Percentiles rank a stretch among this genome's conserved stretches.
phyloP scores from a whole-genome alignment of 2,113 vertebrate genomes.

The Cottus gobio region DNA sequence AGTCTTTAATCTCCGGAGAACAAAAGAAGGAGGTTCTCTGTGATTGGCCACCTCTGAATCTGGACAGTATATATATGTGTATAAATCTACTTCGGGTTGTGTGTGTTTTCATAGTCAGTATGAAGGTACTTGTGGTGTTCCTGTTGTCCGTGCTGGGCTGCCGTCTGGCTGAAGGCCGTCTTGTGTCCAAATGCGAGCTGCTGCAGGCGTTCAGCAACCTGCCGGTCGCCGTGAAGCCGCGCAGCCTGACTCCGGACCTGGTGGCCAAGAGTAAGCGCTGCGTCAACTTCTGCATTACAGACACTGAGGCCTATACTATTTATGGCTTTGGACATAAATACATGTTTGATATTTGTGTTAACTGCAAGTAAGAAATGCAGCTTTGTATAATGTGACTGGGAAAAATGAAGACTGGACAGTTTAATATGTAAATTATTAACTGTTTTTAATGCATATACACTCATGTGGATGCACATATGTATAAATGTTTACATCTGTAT shows the following conservation, averaged over 20 bases:
- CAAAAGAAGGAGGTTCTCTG: conserved; percentile 1
- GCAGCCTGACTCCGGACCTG: accelerated
- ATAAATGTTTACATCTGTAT: too few relatives aligned
- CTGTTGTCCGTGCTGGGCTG: conserved; percentile 32
- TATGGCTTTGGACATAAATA: background rate
- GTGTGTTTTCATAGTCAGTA: conserved; percentile 13
- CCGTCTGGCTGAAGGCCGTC: background rate
- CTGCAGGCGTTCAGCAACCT: accelerated
- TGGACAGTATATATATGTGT: too few relatives aligned
- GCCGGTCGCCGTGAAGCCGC: background rate
- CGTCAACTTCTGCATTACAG: background rate
- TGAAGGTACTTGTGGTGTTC: conserved; percentile 20
- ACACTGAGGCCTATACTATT: background rate
- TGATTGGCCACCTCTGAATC: background rate
- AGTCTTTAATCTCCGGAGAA: conserved; percentile 25
- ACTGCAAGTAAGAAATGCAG: too few relatives aligned
- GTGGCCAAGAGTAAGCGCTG: conserved; percentile 44
- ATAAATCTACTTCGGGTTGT: too few relatives aligned
- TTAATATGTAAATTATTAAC: too few relatives aligned
- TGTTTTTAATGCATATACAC: too few relatives aligned
- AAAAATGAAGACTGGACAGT: too few relatives aligned
- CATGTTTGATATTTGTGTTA: background rate
- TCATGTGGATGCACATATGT: too few relatives aligned
- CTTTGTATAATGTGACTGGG: too few relatives aligned
- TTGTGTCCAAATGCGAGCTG: conserved; percentile 45